Base-by-base conservation (phyloP, 2,113 vertebrate genomes). In the Lepus timidus region DNA sequence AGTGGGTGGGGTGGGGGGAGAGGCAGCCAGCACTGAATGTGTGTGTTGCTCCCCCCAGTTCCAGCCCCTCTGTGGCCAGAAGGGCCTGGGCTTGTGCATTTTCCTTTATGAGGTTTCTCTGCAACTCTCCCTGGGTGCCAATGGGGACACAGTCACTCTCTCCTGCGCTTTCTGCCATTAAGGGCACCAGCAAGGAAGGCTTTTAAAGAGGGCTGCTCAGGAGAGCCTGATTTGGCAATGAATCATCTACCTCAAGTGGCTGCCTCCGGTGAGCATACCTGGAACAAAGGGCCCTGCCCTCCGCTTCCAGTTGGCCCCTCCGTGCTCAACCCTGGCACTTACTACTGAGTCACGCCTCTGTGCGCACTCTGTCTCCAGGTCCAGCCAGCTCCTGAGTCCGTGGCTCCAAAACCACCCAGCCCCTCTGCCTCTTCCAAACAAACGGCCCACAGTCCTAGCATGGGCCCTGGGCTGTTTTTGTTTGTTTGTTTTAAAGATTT, bases 121-220 rank as follows among this genome's bases (percentile, higher is more conserved):
- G 68, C 79, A 86, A 74, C 71, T 36, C 36, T 51, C 55, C n/a
- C 79, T 70, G 27, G 11, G 39, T 55, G 79, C 91, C 94, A 96
- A 75, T 80, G 70, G 86, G 11, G 20, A 31, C 51, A 86, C 89
- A 95, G 74, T 96, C 89, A 75, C 74, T 55, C 25, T 92, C 55
- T 91, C 49, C 12, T 36, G 61, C 33, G 39, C 49, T 80, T 90
- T 90, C 58, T 87, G 78, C n/a, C 67, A 78, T 79, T 87, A 92
- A 75, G 55, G 36, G 67, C 44, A 44, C 44, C 44, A 82, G 39
- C 22, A 52, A 64, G 65, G 55, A 25, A 71, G 23, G 58, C 51
- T 84, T 81, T 55, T 85, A 25, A 1, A 81, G 71, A 55, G 61
- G 6, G 3, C 91, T 87, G 71, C 6, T 36, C 31, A 12, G 14